Base-by-base conservation (phyloP, 1,140 invertebrate species). In the Episyrphus balteatus region DNA sequence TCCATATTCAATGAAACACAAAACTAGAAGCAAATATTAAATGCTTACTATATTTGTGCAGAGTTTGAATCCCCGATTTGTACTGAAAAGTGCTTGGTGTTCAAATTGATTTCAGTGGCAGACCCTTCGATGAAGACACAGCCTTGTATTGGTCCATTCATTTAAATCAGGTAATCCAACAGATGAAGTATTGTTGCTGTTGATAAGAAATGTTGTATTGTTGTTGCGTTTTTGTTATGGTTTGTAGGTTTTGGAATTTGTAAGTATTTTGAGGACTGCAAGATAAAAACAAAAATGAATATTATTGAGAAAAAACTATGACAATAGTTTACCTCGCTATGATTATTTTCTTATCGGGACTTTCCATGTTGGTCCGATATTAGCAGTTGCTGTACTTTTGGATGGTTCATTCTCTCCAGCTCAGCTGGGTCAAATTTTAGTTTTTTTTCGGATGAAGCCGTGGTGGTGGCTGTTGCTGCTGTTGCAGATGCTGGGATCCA, bases 61-160 rank as follows among this genome's bases (percentile, higher is more conserved):
- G 42, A 14, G 19, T 51, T 43, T 10, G 30, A 69, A 43, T 68
- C 69, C 5, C 71, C 72, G 50, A 88, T 75, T 67, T 81, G 80
- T 18, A 93, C 86, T 47, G 81, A 73, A 71, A 91, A 93, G 59
- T 82, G 78, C 51, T 84, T 80, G 36, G 83, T 80, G 50, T 75
- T 58, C 68, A 73, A 58, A 76, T 80, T 68, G 61, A 86, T 82
- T 58, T 83, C 81, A 56, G 76, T 81, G 39, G 93, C 81, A 37
- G 86, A 75, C 50, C 90, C 92, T 67, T 91, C 87, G 47, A 88
- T 80, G 70, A 92, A 95, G 57, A 78, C 76, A 34, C 75, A 73
- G 71, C 62, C 90, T 73, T 66, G 92, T 89, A 57, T 88, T 85
- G 51, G 81, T 80, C 91, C 91, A 96, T 66, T 94, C 90, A 57